Percentiles rank a stretch among this genome's conserved stretches.
phyloP scores from a whole-genome alignment of 2,888 invertebrate species.

The Euplexia lucipara region DNA sequence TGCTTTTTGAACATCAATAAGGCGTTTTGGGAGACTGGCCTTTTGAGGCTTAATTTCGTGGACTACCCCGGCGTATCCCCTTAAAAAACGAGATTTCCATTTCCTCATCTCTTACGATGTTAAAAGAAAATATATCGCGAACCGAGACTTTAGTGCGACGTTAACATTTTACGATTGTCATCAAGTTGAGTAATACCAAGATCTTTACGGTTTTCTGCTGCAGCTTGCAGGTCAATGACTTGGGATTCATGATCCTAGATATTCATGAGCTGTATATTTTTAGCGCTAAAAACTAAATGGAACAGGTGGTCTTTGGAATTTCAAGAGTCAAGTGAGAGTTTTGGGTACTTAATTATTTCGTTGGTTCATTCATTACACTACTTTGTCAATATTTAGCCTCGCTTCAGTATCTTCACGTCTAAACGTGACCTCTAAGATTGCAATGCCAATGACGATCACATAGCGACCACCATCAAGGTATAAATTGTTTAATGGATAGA shows the following conservation, averaged over 20 bases:
- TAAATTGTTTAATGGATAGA: slow-evolving; percentile 42
- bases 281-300: neutral
- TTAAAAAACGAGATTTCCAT: slow-evolving; percentile 13
- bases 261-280: slow-evolving; percentile 13
- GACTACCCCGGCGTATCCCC: neutral
- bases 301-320: slow-evolving; percentile 4
- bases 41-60: too few relatives aligned
- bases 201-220: slow-evolving; percentile 36
- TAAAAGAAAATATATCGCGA: slow-evolving; percentile 51
- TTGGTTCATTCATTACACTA: neutral
- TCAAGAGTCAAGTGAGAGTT: neutral
- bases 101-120: slow-evolving; percentile 29
- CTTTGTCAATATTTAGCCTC: neutral
- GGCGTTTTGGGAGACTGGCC: too few relatives aligned
- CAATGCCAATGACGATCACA: slow-evolving; percentile 26
- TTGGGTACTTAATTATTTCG: neutral
- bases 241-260: slow-evolving; percentile 38
- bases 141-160: slow-evolving; percentile 56
- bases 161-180: slow-evolving; percentile 66
- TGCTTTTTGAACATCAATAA: too few relatives aligned
- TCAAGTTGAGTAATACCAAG: slow-evolving; percentile 59
- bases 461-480: slow-evolving; percentile 18
- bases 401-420: slow-evolving; percentile 5
- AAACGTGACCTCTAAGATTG: slow-evolving; percentile 27
- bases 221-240: slow-evolving; percentile 45